Evolutionary conservation across 2,113 vertebrate genomes (phyloP), one percentile per base, ranked within the genome.

Genomic region (Ciconia stormi): DNA sequence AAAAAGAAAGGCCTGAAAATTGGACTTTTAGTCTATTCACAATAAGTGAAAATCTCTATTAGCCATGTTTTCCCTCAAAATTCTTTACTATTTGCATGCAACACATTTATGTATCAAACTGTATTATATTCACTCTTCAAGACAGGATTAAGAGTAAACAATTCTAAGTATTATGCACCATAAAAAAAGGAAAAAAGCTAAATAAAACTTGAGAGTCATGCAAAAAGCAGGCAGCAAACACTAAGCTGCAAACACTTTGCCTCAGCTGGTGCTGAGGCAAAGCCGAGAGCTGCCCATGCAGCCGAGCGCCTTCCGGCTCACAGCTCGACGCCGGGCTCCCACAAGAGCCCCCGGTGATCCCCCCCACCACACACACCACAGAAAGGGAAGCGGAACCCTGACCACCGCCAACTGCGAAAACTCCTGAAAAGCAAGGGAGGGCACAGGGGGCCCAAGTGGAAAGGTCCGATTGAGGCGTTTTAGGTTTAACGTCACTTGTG

Each of bases 401-500:
- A 26, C 21, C 26, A 1, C 12, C 4, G 8, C 1, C 44, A 16
- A 9, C 20, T 10, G 1, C 6, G 2, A 18, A 27, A 16, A 23
- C 34, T 23, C 46, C 47, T 5, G 21, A 25, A 18, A 19, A 42
- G 72, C 42, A 4, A 2, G 29, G 25, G 25, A 20, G 71, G 19
- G 16, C 14, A 2, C 0, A 1, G n/a, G 30, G 29, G 29, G 27
- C 18, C 6, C 58, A 7, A 27, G 13, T 0, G 2, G 16, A 26
- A 16, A 26, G 26, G 26, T 15, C 25, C 2, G 1, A 10, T 1
- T 1, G 5, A 23, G 30, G 65, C 1, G 2, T 20, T 12, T n/a
- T 5, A 20, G 26, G 21, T 10, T n/a, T 26, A 55, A 6, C 2
- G 1, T 22, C 65, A n/a, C 32, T 46, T 13, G 9, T 4, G 1